phyloP scores from a whole-genome alignment of 2,888 invertebrate species.

The Drosophila mettleri region DNA sequence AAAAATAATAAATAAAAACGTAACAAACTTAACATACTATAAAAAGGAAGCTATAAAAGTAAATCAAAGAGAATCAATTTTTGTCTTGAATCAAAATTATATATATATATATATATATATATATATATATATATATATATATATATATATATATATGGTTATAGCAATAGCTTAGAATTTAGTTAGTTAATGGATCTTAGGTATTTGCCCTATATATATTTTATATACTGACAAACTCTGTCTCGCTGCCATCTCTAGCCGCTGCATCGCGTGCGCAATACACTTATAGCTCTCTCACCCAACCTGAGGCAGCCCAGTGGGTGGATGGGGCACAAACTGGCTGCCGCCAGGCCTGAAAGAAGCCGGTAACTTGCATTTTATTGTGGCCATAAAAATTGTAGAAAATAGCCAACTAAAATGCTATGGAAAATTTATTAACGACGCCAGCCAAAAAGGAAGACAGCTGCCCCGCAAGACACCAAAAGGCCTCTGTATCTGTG shows the following conservation, averaged over 20 bases:
- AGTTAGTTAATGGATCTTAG: constrained; percentile 4
- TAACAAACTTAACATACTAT: too few relatives aligned
- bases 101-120: too few relatives aligned
- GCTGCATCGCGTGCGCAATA: constrained; percentile 74
- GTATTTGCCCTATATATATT: not conserved
- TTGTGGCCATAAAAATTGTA: constrained; percentile 59
- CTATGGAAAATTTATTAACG: constrained; percentile 63
- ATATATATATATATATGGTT: too few relatives aligned
- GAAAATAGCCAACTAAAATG: constrained; percentile 60
- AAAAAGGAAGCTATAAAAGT: too few relatives aligned
- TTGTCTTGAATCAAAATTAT: too few relatives aligned
- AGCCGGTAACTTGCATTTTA: constrained; percentile 60
- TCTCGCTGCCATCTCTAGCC: constrained; percentile 16
- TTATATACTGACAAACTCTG: not conserved
- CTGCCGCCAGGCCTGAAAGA: constrained; percentile 40
- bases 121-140: too few relatives aligned
- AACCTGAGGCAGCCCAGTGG: not conserved
- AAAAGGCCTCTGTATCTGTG: constrained; percentile 3
- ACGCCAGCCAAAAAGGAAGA: constrained; percentile 52
- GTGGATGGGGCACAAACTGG: constrained; percentile 8
- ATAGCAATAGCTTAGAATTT: too few relatives aligned
- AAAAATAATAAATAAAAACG: too few relatives aligned
- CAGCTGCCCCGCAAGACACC: constrained; percentile 48
- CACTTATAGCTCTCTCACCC: constrained; percentile 39
- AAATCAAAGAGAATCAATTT: too few relatives aligned